Percentiles rank a stretch among this genome's conserved stretches.
Conservation (phyloP, 2,888 invertebrate genomes). For the Prenolepis imparis region DNA sequence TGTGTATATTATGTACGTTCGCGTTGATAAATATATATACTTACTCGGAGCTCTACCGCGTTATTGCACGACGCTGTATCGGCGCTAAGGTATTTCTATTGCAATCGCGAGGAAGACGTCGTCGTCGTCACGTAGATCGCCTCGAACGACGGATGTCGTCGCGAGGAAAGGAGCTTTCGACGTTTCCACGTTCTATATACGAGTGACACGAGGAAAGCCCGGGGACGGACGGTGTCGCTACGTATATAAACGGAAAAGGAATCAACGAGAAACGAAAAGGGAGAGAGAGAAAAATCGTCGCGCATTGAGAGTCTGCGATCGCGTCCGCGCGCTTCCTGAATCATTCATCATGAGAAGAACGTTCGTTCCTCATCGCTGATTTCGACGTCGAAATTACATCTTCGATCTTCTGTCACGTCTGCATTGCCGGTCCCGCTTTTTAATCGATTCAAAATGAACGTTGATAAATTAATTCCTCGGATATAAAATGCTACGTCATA, state of each 20-base stretch:
- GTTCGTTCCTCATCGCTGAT: conserved; percentile 12
- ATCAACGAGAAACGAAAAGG: conserved; percentile 36
- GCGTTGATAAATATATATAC: conserved; percentile 27
- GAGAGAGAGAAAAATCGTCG: conserved; percentile 45
- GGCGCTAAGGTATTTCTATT: conserved; percentile 35
- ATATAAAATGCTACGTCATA: neutral
- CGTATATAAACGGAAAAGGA: conserved; percentile 48
- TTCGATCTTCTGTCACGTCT: neutral
- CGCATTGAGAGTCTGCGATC: conserved; percentile 34
- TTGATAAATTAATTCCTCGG: conserved; percentile 26
- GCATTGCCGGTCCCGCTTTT: neutral
- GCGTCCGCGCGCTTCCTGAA: conserved; percentile 24
- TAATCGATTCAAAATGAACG: conserved; percentile 25
- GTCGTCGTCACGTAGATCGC: conserved; percentile 33
- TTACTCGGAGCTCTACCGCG: neutral
- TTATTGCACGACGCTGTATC: conserved; percentile 27
- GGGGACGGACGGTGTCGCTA: conserved; percentile 3
- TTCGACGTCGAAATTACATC: conserved; percentile 41
- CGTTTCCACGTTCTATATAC: conserved; percentile 40
- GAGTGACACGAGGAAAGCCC: conserved; percentile 17
- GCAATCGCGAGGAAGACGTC: conserved; percentile 21
- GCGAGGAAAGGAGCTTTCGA: conserved; percentile 15
- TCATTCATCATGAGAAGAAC: conserved; percentile 37
- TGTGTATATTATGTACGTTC: conserved; percentile 3
- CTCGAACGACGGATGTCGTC: neutral